A percentile compares a stretch with the other conserved stretches of the same genome.
phyloP scores from a whole-genome alignment of 2,113 vertebrate species.

The Malurus alboscapulatus region DNA sequence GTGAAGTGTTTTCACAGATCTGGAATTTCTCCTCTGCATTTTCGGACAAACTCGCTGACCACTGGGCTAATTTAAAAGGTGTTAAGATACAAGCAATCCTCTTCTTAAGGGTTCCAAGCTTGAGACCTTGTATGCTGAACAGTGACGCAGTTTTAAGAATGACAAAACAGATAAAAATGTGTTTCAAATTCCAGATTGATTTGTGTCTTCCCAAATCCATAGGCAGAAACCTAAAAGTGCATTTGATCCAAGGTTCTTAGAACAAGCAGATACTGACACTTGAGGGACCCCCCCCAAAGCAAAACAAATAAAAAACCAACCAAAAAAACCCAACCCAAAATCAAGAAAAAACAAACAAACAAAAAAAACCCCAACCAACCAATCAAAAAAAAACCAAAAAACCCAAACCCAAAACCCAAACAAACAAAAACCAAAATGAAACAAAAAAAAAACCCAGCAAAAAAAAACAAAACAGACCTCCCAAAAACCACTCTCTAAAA shows the following conservation, averaged over 20 bases:
- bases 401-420: neutral
- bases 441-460: neutral
- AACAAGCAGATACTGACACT: neutral
- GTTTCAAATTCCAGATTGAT: neutral
- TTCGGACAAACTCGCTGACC: fast-evolving
- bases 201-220: neutral
- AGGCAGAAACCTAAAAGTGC: neutral
- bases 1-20: neutral
- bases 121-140: neutral
- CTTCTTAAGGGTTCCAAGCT: neutral
- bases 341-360: neutral
- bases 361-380: neutral
- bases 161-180: neutral
- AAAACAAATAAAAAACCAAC: too few relatives aligned
- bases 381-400: neutral
- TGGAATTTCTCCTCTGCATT: neutral
- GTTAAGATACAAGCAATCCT: neutral
- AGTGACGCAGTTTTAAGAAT: neutral
- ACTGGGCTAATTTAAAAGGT: neutral
- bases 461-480: neutral
- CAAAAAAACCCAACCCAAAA: neutral
- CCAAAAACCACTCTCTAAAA: neutral
- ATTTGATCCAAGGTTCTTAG: neutral
- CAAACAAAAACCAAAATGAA: too few relatives aligned
- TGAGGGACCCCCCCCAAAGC: neutral